A percentile compares a stretch with the other conserved stretches of the same genome.
Evolutionary conservation across 2,888 invertebrate species (phyloP).

Genomic region (Caprella mutica): DNA sequence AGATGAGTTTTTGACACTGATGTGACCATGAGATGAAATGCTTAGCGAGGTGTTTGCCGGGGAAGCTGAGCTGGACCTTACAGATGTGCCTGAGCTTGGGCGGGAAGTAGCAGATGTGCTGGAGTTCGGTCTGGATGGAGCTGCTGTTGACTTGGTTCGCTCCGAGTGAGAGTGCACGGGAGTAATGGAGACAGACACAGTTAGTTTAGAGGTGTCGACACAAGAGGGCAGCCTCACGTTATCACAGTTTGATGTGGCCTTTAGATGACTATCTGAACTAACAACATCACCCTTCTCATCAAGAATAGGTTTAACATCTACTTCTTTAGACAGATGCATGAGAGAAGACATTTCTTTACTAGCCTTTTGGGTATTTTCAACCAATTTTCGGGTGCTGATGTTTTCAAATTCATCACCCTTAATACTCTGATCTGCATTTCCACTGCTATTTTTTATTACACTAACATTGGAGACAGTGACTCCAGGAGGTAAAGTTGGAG

Average conservation of each 20-base stretch:
- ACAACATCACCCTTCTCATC: background rate
- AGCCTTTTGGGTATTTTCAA: background rate
- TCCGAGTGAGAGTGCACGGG: constrained; percentile 13
- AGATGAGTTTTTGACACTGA: constrained; percentile 1
- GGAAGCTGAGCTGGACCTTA: constrained; percentile 12
- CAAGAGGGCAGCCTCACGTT: background rate
- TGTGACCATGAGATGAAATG: constrained; percentile 5
- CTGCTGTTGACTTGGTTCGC: background rate
- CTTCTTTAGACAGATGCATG: background rate
- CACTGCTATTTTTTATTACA: too few relatives aligned
- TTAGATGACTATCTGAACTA: background rate
- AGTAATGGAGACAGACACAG: constrained; percentile 32
- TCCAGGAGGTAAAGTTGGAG: too few relatives aligned
- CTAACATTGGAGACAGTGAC: too few relatives aligned
- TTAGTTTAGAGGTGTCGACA: constrained; percentile 30
- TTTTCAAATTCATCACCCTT: too few relatives aligned
- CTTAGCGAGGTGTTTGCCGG: constrained; percentile 2
- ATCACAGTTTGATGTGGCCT: background rate
- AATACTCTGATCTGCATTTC: too few relatives aligned
- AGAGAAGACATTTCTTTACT: background rate
- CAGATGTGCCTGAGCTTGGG: constrained; percentile 10
- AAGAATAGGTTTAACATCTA: constrained; percentile 1
- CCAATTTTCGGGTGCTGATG: background rate
- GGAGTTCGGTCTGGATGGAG: background rate
- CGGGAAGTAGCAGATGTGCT: constrained; percentile 7